Conservation (phyloP, 2,888 invertebrate species). For the Iphiclides podalirius region DNA sequence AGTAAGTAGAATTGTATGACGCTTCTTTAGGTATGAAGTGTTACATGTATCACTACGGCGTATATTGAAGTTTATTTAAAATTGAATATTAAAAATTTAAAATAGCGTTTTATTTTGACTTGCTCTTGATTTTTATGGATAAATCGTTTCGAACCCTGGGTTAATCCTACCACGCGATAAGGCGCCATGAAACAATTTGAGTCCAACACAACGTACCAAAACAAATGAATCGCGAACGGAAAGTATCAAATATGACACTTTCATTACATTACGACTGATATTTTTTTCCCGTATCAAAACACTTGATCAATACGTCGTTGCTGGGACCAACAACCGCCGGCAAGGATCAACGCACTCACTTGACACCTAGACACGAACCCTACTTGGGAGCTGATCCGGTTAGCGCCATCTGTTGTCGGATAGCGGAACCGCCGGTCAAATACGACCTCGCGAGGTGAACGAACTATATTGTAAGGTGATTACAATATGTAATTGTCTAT, state of each 20-base stretch:
- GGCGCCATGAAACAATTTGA: slow-evolving; percentile 16
- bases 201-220: slow-evolving; percentile 8
- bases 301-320: slow-evolving; percentile 31
- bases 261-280: slow-evolving; percentile 36
- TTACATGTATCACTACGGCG: no score
- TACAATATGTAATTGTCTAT: slow-evolving; percentile 38
- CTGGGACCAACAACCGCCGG: slow-evolving; percentile 49
- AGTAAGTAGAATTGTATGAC: no score
- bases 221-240: slow-evolving; percentile 22
- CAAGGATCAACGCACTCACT: slow-evolving; percentile 56
- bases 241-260: slow-evolving; percentile 42
- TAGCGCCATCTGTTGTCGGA: slow-evolving; percentile 42
- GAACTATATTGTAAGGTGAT: slow-evolving; percentile 31
- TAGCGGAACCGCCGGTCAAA: slow-evolving; percentile 37
- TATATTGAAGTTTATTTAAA: no score
- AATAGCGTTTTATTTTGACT: neutral
- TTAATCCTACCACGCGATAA: slow-evolving; percentile 3
- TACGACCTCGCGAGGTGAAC: slow-evolving; percentile 32
- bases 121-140: no score
- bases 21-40: no score
- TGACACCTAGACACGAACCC: slow-evolving; percentile 39
- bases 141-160: neutral
- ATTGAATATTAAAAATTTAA: no score
- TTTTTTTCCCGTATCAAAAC: slow-evolving; percentile 38
- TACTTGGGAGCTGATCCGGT: slow-evolving; percentile 37